Conservation (phyloP, 2,888 invertebrate genomes). For the Esperia sulphurella region DNA sequence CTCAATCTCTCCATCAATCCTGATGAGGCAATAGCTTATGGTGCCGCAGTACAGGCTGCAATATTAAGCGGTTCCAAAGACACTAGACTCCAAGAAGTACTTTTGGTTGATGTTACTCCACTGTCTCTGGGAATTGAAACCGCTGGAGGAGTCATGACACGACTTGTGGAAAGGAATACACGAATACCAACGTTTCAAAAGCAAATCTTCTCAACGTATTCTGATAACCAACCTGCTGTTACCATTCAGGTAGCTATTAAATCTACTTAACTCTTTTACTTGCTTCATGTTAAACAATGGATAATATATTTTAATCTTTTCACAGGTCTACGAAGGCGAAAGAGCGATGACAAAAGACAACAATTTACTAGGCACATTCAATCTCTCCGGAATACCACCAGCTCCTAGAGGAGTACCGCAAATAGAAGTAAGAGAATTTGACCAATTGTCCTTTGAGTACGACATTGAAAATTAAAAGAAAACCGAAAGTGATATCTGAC, state of each 20-base stretch:
- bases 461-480: too few relatives aligned
- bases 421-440: conserved; percentile 70
- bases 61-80: conserved; percentile 87
- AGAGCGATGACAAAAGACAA: conserved; percentile 95
- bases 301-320: background rate
- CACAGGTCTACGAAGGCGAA: conserved; percentile 89
- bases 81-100: conserved; percentile 87
- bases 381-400: conserved; percentile 89
- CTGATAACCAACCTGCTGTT: conserved; percentile 95
- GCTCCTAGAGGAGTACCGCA: conserved; percentile 90
- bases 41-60: conserved; percentile 96
- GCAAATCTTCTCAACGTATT: conserved; percentile 92
- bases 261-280: background rate
- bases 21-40: conserved; percentile 95
- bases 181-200: conserved; percentile 90
- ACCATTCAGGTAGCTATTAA: conserved; percentile 84
- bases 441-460: too few relatives aligned
- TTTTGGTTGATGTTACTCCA: conserved; percentile 90
- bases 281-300: too few relatives aligned
- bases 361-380: conserved; percentile 90
- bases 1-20: conserved; percentile 95
- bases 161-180: conserved; percentile 89
- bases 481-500: too few relatives aligned
- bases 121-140: conserved; percentile 90
- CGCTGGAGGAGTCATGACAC: conserved; percentile 91